These are phyloP conservation scores for Liopterus haemorrhoidalis DNA, from an alignment of 2,888 invertebrate genomes.

Conservation along the genomic window DNA sequence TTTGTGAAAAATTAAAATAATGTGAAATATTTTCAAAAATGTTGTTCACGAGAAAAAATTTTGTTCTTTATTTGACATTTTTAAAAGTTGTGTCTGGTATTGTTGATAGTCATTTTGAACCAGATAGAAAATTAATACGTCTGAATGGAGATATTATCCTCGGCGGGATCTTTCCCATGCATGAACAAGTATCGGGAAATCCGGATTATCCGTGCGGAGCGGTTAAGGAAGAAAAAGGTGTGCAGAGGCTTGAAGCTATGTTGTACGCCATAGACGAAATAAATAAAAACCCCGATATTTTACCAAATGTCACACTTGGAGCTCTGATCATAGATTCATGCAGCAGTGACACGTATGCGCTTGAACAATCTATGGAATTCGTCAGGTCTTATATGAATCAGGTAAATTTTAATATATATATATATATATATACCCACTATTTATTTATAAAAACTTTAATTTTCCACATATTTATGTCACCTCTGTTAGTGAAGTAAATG, in stretches of 20 bases:
- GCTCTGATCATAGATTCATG: constrained; percentile 57
- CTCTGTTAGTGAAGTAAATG: too few relatives aligned
- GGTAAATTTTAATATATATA: constrained; percentile 37
- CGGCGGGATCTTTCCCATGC: constrained; percentile 65
- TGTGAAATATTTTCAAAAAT: too few relatives aligned
- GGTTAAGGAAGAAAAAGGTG: constrained; percentile 61
- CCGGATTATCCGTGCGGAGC: constrained; percentile 49
- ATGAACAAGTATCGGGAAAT: constrained; percentile 50
- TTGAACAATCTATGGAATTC: constrained; percentile 64
- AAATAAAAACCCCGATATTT: constrained; percentile 51
- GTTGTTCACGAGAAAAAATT: too few relatives aligned
- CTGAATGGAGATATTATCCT: constrained; percentile 59
- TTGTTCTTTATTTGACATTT: too few relatives aligned
- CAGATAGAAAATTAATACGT: constrained; percentile 41
- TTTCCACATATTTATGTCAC: too few relatives aligned
- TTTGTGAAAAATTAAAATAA: too few relatives aligned
- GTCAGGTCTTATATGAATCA: constrained; percentile 55
- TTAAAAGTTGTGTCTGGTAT: too few relatives aligned
- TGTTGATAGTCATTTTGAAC: too few relatives aligned
- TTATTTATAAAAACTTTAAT: too few relatives aligned
- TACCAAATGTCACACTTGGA: constrained; percentile 59
- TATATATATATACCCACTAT: too few relatives aligned
- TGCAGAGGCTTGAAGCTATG: constrained; percentile 65
- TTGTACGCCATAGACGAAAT: constrained; percentile 61
- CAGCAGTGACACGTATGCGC: constrained; percentile 60